These are phyloP conservation scores for Watsonalla cultraria DNA, from an alignment of 2,888 invertebrate genomes.

Conservation along the genomic window DNA sequence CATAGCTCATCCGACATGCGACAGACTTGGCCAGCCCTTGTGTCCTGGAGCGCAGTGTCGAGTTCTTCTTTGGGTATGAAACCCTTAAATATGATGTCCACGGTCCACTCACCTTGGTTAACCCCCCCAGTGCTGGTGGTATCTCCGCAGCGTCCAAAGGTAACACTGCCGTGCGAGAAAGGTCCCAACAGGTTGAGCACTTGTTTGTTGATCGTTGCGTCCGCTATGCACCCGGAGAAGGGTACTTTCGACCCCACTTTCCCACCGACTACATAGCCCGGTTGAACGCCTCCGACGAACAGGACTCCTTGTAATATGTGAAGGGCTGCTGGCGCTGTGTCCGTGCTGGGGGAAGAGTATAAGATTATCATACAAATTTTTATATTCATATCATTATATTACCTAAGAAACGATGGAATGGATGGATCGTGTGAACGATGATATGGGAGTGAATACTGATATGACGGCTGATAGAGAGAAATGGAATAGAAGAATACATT, in stretches of 20 bases:
- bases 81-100: no score
- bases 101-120: slow-evolving; percentile 39
- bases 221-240: slow-evolving; percentile 95
- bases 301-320: slow-evolving; percentile 84
- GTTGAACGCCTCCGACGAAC: slow-evolving; percentile 92
- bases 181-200: slow-evolving; percentile 57
- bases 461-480: no score
- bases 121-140: slow-evolving; percentile 56
- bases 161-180: slow-evolving; percentile 48
- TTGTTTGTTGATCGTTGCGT: slow-evolving; percentile 91
- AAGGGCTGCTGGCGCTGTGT: slow-evolving; percentile 77
- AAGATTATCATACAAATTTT: not conserved
- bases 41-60: no score
- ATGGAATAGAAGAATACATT: no score
- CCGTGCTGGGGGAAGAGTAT: slow-evolving; percentile 60
- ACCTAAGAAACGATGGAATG: no score
- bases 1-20: no score
- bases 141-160: slow-evolving; percentile 50
- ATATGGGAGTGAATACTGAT: no score
- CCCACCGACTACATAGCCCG: slow-evolving; percentile 73
- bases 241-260: slow-evolving; percentile 79
- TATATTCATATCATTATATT: no score
- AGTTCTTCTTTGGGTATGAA: no score
- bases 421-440: no score
- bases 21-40: no score